Percentiles rank a stretch among this genome's conserved stretches.
phyloP scores from a whole-genome alignment of 35 echinoderm and acorn worm genomes.

The Hemicentrotus pulcherrimus region DNA sequence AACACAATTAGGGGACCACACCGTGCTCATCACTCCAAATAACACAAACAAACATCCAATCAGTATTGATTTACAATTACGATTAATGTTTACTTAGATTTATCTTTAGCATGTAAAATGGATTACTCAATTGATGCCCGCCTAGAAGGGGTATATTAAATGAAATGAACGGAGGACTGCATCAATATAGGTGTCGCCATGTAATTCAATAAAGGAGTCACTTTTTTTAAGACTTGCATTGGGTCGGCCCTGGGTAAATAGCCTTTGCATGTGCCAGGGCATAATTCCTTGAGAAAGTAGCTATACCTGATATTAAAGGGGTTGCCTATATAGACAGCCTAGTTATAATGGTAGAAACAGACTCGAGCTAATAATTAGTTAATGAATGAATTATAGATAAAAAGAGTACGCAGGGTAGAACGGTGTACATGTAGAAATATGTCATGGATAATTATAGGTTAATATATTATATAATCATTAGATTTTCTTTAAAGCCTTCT shows the following conservation, averaged over 20 bases:
- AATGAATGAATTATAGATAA: not conserved
- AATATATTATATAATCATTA: no score
- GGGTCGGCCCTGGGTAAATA: not conserved
- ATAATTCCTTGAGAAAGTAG: not conserved
- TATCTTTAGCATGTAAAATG: not conserved
- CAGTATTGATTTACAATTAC: not conserved
- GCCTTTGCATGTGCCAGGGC: not conserved
- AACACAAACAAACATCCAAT: not conserved
- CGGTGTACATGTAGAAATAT: not conserved
- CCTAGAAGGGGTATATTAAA: not conserved
- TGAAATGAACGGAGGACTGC: not conserved
- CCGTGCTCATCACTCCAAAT: not conserved
- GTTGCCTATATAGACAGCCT: not conserved
- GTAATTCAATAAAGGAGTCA: not conserved
- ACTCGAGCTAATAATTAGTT: not conserved
- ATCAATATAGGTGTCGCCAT: conserved; percentile 1
- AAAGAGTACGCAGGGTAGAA: not conserved
- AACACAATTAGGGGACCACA: no score
- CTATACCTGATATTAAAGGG: not conserved
- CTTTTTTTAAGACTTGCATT: not conserved
- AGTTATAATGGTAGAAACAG: not conserved
- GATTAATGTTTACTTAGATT: not conserved
- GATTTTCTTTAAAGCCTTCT: no score
- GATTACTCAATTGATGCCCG: not conserved
- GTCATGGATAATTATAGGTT: not conserved